Evolutionary conservation across 2,888 invertebrate species (phyloP), one percentile per base, ranked within the genome.

Genomic region (Leuctra nigra): DNA sequence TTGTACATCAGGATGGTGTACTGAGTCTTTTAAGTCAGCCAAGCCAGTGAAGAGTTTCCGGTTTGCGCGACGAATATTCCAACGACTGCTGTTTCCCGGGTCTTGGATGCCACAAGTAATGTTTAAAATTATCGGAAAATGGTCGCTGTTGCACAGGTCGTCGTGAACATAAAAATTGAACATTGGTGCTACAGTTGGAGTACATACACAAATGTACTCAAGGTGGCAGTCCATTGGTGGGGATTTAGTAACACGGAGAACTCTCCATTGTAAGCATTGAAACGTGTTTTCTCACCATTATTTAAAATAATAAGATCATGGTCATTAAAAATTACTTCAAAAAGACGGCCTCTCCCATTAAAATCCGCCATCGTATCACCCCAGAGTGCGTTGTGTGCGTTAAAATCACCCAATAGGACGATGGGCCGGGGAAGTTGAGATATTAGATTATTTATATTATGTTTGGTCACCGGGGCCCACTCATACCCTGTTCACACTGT

Each of bases 351-450:
- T 16, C 41, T 44, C 4, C 44, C 44, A 29, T 29, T 29, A 11
- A 11, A 6, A 13, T 53, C 38, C n/a, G 24, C 36, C 39, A 22
- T 53, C 11, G 18, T 38, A 24, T 39, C 39, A 14, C 36, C 53
- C 53, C 53, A 53, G 13, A 53, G 18, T 13, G 2, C n/a, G 14
- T 23, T 36, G n/a, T 50, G 50, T 18, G 50, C 50, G 24, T 50
- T 14, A 25, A 50, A 50, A 25, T 39, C 39, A 39, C 39, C 18
- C n/a, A 39, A 7, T 4, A 39, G 39, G 7, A 39, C 39, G 20
- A 18, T 25, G 2, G 33, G 33, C n/a, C 20, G 16, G 25, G 20
- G 20, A 13, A 50, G 23, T 36, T 39, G 39, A 20, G 16, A 14
- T 11, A 39, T 20, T 18, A 39, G 39, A 20, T 7, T 39, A 16